Evolutionary conservation across 2,113 vertebrate species (phyloP).

Genomic region (Varanus komodoensis): DNA sequence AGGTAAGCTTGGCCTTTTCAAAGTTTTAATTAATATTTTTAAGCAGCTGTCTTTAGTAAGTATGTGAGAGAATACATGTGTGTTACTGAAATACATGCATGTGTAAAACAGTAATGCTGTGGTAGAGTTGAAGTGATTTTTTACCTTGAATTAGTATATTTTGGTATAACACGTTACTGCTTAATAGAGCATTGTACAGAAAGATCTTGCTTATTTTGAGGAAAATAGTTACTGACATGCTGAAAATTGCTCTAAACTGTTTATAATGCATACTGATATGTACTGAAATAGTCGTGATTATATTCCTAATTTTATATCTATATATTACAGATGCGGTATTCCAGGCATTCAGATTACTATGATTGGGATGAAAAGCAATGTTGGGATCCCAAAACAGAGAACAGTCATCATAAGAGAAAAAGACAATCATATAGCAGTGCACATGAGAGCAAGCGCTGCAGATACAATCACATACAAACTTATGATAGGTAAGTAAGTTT

Average conservation of each 20-base stretch:
- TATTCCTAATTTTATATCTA: slow-evolving; percentile 3
- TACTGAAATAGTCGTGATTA: not conserved
- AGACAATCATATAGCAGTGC: slow-evolving; percentile 76
- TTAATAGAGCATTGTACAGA: not conserved
- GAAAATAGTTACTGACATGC: not conserved
- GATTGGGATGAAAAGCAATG: slow-evolving; percentile 75
- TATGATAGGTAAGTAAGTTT: slow-evolving; percentile 76
- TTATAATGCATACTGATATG: not conserved
- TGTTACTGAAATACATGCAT: too few species aligned
- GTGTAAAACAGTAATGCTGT: not conserved
- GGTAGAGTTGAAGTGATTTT: not conserved
- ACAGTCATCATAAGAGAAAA: slow-evolving; percentile 71
- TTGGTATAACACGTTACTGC: not conserved
- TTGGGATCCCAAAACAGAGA: slow-evolving; percentile 68
- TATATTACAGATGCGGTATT: slow-evolving; percentile 79
- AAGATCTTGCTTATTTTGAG: not conserved
- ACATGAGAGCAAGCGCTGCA: slow-evolving; percentile 78
- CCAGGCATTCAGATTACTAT: slow-evolving; percentile 69
- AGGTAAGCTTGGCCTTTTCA: too few species aligned
- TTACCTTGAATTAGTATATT: not conserved
- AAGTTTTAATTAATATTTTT: too few species aligned
- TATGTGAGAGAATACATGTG: too few species aligned
- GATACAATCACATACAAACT: slow-evolving; percentile 52
- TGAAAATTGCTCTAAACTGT: not conserved
- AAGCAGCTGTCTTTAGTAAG: too few species aligned